phyloP scores from a whole-genome alignment of 2,888 invertebrate species.

The Uropetala carovei region DNA sequence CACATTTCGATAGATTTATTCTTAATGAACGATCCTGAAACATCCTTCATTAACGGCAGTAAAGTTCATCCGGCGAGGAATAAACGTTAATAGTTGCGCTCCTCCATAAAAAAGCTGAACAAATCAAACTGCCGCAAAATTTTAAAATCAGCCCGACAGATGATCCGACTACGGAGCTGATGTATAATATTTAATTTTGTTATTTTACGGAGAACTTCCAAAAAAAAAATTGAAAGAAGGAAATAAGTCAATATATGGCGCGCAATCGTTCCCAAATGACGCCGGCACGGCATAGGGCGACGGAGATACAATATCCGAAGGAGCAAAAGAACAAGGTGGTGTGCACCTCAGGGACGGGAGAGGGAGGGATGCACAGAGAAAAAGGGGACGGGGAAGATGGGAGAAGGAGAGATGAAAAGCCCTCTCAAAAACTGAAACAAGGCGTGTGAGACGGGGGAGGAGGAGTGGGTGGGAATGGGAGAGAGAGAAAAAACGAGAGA shows the following conservation, averaged over 20 bases:
- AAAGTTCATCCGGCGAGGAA: too few relatives aligned
- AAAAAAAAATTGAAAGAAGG: neutral
- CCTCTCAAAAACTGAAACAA: neutral
- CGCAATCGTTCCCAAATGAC: slow-evolving; percentile 25
- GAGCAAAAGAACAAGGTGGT: neutral
- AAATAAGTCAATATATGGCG: neutral
- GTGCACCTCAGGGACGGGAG: slow-evolving; percentile 10
- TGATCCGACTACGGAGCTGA: neutral
- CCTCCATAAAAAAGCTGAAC: too few relatives aligned
- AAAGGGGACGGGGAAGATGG: neutral
- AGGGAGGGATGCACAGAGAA: neutral
- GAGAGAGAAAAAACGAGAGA: too few relatives aligned
- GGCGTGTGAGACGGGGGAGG: neutral
- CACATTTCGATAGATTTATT: too few relatives aligned
- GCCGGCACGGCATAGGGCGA: neutral
- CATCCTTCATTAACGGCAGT: too few relatives aligned
- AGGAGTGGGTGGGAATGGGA: neutral
- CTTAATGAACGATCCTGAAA: too few relatives aligned
- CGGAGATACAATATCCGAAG: neutral
- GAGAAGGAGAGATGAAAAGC: neutral
- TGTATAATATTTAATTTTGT: neutral
- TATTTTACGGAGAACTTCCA: neutral
- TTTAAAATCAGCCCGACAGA: neutral
- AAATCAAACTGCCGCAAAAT: neutral
- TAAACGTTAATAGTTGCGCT: too few relatives aligned